Evolutionary conservation across 1,140 invertebrate species (phyloP).

Genomic region (Globodera ellingtonae): DNA sequence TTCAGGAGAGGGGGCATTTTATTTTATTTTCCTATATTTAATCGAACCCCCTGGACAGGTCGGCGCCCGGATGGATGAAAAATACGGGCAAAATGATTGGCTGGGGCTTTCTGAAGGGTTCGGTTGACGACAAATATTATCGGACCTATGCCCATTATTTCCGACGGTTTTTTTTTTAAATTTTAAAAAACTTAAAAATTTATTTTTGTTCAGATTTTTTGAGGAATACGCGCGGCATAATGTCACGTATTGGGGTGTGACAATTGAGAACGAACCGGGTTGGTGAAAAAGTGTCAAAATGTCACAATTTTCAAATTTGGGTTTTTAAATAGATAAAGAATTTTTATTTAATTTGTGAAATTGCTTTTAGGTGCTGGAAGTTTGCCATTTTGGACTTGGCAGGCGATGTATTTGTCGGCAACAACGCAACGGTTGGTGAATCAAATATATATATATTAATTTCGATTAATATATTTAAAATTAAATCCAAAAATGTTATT

Average conservation of each 20-base stretch:
- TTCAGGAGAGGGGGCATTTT: no score
- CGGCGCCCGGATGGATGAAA: conserved; percentile 90
- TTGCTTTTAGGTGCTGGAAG: conserved; percentile 26
- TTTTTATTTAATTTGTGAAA: no score
- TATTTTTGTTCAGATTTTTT: conserved; percentile 69
- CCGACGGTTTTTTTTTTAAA: conserved; percentile 69
- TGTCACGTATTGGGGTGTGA: conserved; percentile 72
- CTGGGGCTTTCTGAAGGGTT: conserved; percentile 70
- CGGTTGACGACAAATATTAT: conserved; percentile 72
- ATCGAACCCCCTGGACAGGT: conserved; percentile 68
- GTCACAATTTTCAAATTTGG: no score
- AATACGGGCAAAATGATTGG: conserved; percentile 72
- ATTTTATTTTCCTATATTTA: neutral
- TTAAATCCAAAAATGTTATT: neutral
- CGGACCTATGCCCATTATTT: conserved; percentile 81
- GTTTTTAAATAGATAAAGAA: no score
- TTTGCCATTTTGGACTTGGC: conserved; percentile 70
- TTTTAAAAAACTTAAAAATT: neutral
- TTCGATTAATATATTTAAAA: no score
- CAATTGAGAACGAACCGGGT: conserved; percentile 72
- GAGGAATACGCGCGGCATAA: conserved; percentile 70
- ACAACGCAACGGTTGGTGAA: conserved; percentile 52
- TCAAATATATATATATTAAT: no score
- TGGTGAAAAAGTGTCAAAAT: neutral
- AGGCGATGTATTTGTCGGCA: conserved; percentile 77